Conservation (phyloP, 2,888 invertebrate species). For the Dromius quadrimaculatus region DNA sequence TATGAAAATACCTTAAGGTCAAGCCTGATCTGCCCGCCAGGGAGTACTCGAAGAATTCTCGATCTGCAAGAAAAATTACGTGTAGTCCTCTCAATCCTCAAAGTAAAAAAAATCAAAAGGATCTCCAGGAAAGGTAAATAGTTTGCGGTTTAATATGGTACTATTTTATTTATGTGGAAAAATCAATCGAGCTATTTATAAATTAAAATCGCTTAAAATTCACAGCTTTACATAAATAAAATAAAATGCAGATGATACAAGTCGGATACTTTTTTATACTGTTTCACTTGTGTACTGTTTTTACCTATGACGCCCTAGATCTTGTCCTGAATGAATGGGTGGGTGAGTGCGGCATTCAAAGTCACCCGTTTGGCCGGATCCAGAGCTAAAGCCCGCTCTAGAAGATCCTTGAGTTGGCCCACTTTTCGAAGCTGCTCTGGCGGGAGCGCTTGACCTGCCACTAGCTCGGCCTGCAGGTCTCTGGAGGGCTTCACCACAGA, state of each 20-base stretch:
- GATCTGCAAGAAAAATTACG: slow-evolving; percentile 45
- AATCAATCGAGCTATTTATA: slow-evolving; percentile 33
- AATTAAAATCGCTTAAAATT: slow-evolving; percentile 33
- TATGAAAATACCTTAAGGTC: slow-evolving; percentile 41
- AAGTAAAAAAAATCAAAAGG: slow-evolving; percentile 18
- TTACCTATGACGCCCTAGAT: slow-evolving; percentile 70
- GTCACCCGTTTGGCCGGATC: slow-evolving; percentile 94
- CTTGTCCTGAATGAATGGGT: slow-evolving; percentile 96
- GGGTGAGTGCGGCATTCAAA: slow-evolving; percentile 93
- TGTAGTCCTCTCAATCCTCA: slow-evolving; percentile 8
- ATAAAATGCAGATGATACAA: slow-evolving; percentile 43
- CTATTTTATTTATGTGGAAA: slow-evolving; percentile 49
- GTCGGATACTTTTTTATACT: not conserved
- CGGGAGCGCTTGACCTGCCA: slow-evolving; percentile 89
- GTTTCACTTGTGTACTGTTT: no score
- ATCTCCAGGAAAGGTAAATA: slow-evolving; percentile 27
- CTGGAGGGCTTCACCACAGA: slow-evolving; percentile 88
- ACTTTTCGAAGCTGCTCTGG: slow-evolving; percentile 92
- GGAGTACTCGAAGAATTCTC: slow-evolving; percentile 34
- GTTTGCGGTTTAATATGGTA: slow-evolving; percentile 30
- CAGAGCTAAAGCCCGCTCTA: slow-evolving; percentile 91
- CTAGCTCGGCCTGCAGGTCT: slow-evolving; percentile 88
- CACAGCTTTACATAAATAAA: slow-evolving; percentile 37
- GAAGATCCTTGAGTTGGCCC: slow-evolving; percentile 88
- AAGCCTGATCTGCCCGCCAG: slow-evolving; percentile 21